Base-by-base conservation (phyloP, 2,113 vertebrate species). In the Platichthys flesus region DNA sequence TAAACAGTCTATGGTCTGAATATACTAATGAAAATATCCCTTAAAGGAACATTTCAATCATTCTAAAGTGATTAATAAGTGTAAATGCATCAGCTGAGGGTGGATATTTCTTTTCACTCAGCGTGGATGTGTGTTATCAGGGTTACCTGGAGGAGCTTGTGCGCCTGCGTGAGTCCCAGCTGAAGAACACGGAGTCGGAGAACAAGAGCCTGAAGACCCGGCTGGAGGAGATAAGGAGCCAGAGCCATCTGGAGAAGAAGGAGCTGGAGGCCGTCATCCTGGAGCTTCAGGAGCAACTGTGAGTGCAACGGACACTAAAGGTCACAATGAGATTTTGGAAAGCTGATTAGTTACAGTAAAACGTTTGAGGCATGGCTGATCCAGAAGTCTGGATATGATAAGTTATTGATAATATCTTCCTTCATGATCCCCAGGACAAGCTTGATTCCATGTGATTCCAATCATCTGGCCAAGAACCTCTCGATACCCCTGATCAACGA, bases 231-330 rank as follows among this genome's bases (percentile, higher is more conserved):
- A 93, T 95, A 10, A 92, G 94, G 35, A 93, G 94, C 58, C 96
- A 97, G 92, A 96, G 96, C 88, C 95, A 96, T 72, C 95, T 95
- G 60, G 97, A 99, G 92, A 98, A 98, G 90, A 95, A 94, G 76
- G 97, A 99, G 74, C 94, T 99, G 81, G 98, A 99, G 82, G 95
- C 94, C 9, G 90, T 98, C 37, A 95, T 99, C 85, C 92, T 98
- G 88, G 98, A 98, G 92, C 95, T 99, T 67, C 97, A 99, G 91
- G 97, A 97, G 89, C 97, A 98, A 93, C 93, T 98, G 98, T 99
- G 93, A 96, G 89, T 76, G 4, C n/a, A 45, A 4, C 31, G 6
- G 31, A 7, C 31, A 31, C 31, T 31, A 7, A 31, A 31, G 31
- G 31, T 31, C 31, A 5, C 31, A 31, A 7, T 23, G 21, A 55